phyloP scores from a whole-genome alignment of 2,113 vertebrate genomes.

The Lophochroa leadbeateri region DNA sequence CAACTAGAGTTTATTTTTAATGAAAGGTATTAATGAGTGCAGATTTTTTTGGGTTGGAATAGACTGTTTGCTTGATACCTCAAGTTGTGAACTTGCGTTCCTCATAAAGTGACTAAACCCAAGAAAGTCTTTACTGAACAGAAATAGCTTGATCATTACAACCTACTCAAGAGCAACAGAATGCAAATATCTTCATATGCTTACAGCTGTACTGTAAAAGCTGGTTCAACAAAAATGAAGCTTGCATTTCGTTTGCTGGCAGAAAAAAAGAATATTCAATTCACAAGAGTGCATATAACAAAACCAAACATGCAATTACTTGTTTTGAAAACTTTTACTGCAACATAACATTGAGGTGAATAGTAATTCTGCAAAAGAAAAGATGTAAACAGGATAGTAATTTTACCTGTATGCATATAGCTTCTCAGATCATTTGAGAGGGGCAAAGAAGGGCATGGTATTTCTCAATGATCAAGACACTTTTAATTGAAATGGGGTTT shows the following conservation, averaged over 20 bases:
- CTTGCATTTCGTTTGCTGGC: conserved; percentile 69
- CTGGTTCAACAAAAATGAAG: conserved; percentile 2
- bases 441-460: neutral
- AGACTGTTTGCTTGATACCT: conserved; percentile 54
- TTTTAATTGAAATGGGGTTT: conserved; percentile 68
- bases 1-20: conserved; percentile 67
- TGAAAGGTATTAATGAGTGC: neutral
- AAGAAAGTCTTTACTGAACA: conserved; percentile 43
- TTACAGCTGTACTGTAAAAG: conserved; percentile 29
- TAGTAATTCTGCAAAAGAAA: conserved; percentile 68
- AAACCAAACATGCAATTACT: conserved; percentile 86
- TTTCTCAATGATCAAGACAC: conserved; percentile 68
- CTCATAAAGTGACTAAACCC: conserved; percentile 26
- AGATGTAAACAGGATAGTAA: conserved; percentile 68
- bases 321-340: conserved; percentile 80
- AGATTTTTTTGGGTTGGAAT: conserved; percentile 32
- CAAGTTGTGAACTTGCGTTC: conserved; percentile 45
- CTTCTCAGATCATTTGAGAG: conserved; percentile 67
- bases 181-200: conserved; percentile 51
- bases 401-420: conserved; percentile 62
- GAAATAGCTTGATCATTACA: conserved; percentile 43
- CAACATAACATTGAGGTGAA: conserved; percentile 77
- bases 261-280: conserved; percentile 68
- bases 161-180: conserved; percentile 60
- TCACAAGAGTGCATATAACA: conserved; percentile 73